A percentile compares a stretch with the other conserved stretches of the same genome.
These are phyloP conservation scores for Falco berigora DNA, from an alignment of 2,797 vertebrate species.

Conservation along the genomic window DNA sequence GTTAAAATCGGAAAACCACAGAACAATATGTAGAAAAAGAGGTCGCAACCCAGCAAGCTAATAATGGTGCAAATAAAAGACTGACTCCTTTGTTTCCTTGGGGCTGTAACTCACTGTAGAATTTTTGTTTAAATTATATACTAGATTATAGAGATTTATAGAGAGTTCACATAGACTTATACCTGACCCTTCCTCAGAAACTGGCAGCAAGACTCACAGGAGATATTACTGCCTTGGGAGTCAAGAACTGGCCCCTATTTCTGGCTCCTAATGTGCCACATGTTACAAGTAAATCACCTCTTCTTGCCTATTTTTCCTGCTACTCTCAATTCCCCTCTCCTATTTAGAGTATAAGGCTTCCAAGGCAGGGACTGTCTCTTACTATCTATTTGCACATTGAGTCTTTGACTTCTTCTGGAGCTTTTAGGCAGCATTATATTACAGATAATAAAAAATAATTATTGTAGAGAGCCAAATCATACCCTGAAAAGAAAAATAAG, in stretches of 20 bases:
- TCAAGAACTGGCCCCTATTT: not conserved
- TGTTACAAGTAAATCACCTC: constrained; percentile 1
- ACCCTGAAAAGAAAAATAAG: constrained; percentile 11
- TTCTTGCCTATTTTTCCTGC: constrained; percentile 20
- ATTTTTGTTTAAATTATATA: not conserved
- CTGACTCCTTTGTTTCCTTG: not conserved
- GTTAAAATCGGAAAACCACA: not conserved
- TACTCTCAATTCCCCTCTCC: constrained; percentile 6
- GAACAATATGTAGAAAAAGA: not conserved
- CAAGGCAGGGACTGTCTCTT: not conserved
- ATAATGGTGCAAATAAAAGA: not conserved
- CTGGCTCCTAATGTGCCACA: constrained; percentile 1
- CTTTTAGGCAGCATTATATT: constrained; percentile 54
- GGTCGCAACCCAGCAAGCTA: not conserved
- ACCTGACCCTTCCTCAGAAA: not conserved
- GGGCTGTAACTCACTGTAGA: not conserved
- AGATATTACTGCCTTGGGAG: not conserved
- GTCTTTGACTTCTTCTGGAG: constrained; percentile 47
- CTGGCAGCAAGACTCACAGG: not conserved
- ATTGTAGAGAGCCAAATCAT: constrained; percentile 47
- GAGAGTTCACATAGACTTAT: not conserved
- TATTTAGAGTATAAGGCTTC: not conserved
- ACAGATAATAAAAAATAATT: constrained; percentile 63
- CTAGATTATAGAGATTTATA: not conserved
- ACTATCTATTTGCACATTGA: constrained; percentile 19